Evolutionary conservation across 2,113 vertebrate species (phyloP).

Genomic region (Neomonachus schauinslandi): DNA sequence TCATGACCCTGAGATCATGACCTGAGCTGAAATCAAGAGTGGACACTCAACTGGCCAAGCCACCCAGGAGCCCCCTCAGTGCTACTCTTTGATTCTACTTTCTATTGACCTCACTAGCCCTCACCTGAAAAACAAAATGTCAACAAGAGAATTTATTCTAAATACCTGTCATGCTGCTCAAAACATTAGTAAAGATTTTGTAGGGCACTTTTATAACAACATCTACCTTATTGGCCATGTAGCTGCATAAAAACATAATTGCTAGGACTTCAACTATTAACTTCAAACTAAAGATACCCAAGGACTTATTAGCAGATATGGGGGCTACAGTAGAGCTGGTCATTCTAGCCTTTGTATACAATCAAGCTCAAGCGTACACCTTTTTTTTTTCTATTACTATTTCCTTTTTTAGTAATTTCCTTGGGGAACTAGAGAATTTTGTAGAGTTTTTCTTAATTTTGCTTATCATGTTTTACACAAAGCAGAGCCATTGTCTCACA

Average conservation of each 20-base stretch:
- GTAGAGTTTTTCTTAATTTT: constrained; percentile 80
- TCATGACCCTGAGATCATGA: not conserved
- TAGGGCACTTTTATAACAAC: constrained; percentile 99
- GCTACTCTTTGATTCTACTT: constrained; percentile 98
- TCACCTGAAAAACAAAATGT: constrained; percentile 99
- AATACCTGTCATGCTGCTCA: constrained; percentile 97
- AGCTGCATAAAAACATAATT: constrained; percentile 91
- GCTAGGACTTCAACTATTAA: constrained; percentile 81
- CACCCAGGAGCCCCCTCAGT: constrained; percentile 81
- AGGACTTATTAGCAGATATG: constrained; percentile 81
- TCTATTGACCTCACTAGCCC: constrained; percentile 98
- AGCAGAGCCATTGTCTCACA: constrained; percentile 86
- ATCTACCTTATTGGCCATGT: constrained; percentile 99
- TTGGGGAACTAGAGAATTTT: constrained; percentile 82
- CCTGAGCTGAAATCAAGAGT: not conserved
- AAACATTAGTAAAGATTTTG: constrained; percentile 98
- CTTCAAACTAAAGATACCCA: constrained; percentile 72
- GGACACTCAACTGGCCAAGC: no score
- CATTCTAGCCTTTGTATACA: constrained; percentile 88
- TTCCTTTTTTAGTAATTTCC: constrained; percentile 82
- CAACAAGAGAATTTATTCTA: constrained; percentile 98
- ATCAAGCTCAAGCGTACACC: constrained; percentile 81
- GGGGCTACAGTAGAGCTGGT: constrained; percentile 85
- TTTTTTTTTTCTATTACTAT: constrained; percentile 11
- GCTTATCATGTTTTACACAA: constrained; percentile 86